Base-by-base conservation (phyloP, 2,113 vertebrate species). In the Lethenteron camtschaticum region DNA sequence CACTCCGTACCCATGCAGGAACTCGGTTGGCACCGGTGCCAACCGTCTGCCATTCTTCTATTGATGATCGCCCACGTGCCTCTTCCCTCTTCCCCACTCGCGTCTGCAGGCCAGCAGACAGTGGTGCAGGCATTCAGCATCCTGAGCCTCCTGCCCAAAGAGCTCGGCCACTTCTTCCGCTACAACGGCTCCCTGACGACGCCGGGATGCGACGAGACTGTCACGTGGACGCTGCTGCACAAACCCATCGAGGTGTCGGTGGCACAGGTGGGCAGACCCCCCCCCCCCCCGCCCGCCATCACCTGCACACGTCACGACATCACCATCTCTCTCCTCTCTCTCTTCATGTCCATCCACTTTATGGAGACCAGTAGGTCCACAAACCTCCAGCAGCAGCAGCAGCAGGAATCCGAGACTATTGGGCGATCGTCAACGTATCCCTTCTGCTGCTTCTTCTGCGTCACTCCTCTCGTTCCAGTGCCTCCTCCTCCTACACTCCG, bases 181-280 rank as follows among this genome's bases (percentile, higher is more conserved):
- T 90, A 90, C 66, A 80, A 80, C 0, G 87, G 87, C 2, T 89
- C 87, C 10, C 79, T 90, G 71, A 90, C 86, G 68, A 89, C 86
- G 3, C 87, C 87, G 1, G 82, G 85, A 2, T 90, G 86, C 71
- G 81, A 75, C 71, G 82, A 87, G 75, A 76, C 82, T 0, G 87
- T 90, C 73, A 85, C 81, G 78, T 90, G 87, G 87, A 88, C 83
- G 1, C 12, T 89, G 71, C 87, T 90, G 75, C 89, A 87, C 73
- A 79, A 87, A 56, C 86, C 85, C 1, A 69, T 87, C 74, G 73
- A 16, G 59, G 76, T 90, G 12, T 88, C 87, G 8, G 75, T 68
- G 12, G 73, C 73, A 72, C 84, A 86, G 83, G 84, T 86, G 56
- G 57, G 76, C 56, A 13, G 13, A 3, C 16, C 59, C 3, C 59